These are phyloP conservation scores for Panorpa germanica DNA, from an alignment of 2,888 invertebrate genomes.

Conservation along the genomic window DNA sequence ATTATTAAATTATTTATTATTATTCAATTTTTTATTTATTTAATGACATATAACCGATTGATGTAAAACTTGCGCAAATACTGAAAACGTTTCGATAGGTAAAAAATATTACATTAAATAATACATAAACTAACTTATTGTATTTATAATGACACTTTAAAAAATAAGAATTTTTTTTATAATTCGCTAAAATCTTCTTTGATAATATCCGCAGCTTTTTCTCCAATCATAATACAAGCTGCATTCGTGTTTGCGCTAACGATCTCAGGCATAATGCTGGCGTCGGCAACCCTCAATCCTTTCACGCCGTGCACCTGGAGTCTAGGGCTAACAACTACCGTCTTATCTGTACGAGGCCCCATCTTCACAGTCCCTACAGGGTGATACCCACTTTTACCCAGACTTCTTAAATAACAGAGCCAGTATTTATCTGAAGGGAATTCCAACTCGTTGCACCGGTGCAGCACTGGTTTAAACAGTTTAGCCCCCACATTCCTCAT, in stretches of 20 bases:
- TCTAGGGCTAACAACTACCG: constrained; percentile 46
- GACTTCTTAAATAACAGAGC: constrained; percentile 46
- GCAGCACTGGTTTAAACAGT: constrained; percentile 30
- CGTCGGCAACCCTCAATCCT: constrained; percentile 49
- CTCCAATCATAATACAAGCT: constrained; percentile 70
- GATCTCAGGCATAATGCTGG: constrained; percentile 58
- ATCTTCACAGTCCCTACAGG: constrained; percentile 52
- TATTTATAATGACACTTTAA: too few relatives aligned
- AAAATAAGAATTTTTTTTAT: too few relatives aligned
- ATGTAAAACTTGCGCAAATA: too few relatives aligned
- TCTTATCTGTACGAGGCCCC: constrained; percentile 37
- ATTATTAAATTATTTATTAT: too few relatives aligned
- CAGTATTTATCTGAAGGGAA: constrained; percentile 45
- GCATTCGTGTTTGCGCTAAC: constrained; percentile 70
- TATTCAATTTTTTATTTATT: too few relatives aligned
- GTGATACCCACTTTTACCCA: constrained; percentile 46
- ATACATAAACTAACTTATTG: too few relatives aligned
- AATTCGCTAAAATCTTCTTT: too few relatives aligned
- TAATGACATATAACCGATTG: too few relatives aligned
- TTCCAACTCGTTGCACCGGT: constrained; percentile 30
- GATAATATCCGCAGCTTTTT: constrained; percentile 62
- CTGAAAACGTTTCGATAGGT: too few relatives aligned
- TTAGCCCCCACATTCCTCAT: constrained; percentile 31
- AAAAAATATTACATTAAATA: too few relatives aligned
- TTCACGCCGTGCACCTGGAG: constrained; percentile 41